Conservation (phyloP, 1,140 invertebrate species). For the Solenopsis fugax region DNA sequence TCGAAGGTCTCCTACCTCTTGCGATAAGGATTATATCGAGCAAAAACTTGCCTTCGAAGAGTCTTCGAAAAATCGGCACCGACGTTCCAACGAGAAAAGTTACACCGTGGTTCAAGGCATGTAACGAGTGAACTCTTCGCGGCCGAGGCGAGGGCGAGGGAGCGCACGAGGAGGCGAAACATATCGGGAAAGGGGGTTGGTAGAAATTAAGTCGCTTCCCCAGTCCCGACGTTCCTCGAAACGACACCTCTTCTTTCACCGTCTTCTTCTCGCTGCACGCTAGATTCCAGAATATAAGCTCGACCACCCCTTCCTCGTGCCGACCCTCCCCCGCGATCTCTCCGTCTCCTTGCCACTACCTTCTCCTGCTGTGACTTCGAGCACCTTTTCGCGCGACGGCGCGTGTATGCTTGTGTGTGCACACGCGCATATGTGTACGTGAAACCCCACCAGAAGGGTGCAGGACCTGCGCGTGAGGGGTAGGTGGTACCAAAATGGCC, state of each 20-base stretch:
- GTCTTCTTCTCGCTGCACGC: conserved; percentile 74
- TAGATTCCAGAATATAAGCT: conserved; percentile 85
- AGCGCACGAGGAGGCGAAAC: conserved; percentile 31
- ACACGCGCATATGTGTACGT: conserved; percentile 69
- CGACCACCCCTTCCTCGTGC: conserved; percentile 66
- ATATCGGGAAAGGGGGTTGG: conserved; percentile 64
- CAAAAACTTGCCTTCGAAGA: conserved; percentile 39
- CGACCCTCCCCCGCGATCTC: conserved; percentile 25
- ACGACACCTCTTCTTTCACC: conserved; percentile 76
- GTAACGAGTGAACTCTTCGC: conserved; percentile 77
- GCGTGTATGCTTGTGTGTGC: conserved; percentile 66
- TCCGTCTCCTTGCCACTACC: conserved; percentile 11
- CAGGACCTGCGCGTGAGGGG: conserved; percentile 77
- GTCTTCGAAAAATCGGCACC: conserved; percentile 58
- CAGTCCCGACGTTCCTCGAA: conserved; percentile 70
- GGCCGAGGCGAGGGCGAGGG: conserved; percentile 51
- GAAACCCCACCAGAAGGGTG: conserved; percentile 66
- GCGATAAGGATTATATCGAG: conserved; percentile 60
- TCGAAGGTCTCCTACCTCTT: conserved; percentile 10
- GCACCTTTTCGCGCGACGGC: conserved; percentile 69
- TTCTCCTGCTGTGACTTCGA: conserved; percentile 59
- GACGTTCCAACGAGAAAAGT: conserved; percentile 63
- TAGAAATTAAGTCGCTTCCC: conserved; percentile 84
- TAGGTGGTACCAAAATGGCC: conserved; percentile 85
- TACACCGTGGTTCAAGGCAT: conserved; percentile 75